Evolutionary conservation across 2,888 invertebrate genomes (phyloP).

Genomic region (Hypselothyrea guttata): DNA sequence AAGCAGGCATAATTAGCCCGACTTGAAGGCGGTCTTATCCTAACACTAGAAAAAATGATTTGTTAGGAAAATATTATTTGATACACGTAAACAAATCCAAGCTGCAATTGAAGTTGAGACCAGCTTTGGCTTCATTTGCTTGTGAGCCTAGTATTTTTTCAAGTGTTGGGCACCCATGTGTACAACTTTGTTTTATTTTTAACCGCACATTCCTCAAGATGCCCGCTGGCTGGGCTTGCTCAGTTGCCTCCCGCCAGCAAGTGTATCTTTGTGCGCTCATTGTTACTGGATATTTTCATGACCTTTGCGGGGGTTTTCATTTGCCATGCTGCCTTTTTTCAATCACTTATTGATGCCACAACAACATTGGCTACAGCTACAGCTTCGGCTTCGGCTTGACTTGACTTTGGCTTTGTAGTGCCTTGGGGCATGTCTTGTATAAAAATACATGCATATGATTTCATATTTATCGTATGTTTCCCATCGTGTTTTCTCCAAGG

Average conservation of each 20-base stretch:
- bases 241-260: slow-evolving; percentile 23
- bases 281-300: slow-evolving; percentile 60
- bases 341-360: slow-evolving; percentile 72
- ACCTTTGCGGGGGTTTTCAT: slow-evolving; percentile 76
- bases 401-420: slow-evolving; percentile 55
- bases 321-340: slow-evolving; percentile 62
- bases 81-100: too few relatives aligned
- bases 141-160: too few relatives aligned
- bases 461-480: slow-evolving; percentile 28
- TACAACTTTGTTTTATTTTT: slow-evolving; percentile 61
- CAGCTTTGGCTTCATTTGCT: too few relatives aligned
- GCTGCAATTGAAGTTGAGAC: too few relatives aligned
- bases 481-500: slow-evolving; percentile 42
- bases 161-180: too few relatives aligned
- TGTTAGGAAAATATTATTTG: too few relatives aligned
- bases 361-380: background rate
- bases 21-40: slow-evolving; percentile 18
- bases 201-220: slow-evolving; percentile 68
- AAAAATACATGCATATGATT: slow-evolving; percentile 60
- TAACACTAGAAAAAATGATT: too few relatives aligned
- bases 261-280: slow-evolving; percentile 15
- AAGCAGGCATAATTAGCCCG: slow-evolving; percentile 54
- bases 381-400: slow-evolving; percentile 9
- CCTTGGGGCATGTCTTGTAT: slow-evolving; percentile 66
- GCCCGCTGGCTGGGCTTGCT: slow-evolving; percentile 61